phyloP scores from a whole-genome alignment of 2,888 invertebrate genomes.

The Tromatobia lineatoria region DNA sequence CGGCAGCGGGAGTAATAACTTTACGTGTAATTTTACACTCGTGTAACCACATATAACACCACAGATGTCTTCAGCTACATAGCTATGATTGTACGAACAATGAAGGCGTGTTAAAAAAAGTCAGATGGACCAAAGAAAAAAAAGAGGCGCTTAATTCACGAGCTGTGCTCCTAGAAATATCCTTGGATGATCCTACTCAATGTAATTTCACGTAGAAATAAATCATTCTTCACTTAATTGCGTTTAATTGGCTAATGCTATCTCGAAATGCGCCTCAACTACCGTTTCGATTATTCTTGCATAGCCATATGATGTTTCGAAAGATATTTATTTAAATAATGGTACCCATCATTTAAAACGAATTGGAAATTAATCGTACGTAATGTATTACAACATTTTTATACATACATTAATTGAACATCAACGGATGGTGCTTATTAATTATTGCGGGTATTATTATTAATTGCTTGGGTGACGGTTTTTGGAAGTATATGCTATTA shows the following conservation, averaged over 20 bases:
- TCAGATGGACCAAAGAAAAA: slow-evolving; percentile 9
- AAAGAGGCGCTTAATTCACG: not conserved
- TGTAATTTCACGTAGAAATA: slow-evolving; percentile 30
- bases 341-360: not conserved
- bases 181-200: slow-evolving; percentile 3
- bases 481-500: too few species aligned
- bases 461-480: too few species aligned
- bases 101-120: slow-evolving; percentile 25
- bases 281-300: not conserved
- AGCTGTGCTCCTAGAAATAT: slow-evolving; percentile 22
- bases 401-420: not conserved
- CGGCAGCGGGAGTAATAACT: slow-evolving; percentile 51
- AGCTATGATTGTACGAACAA: slow-evolving; percentile 14
- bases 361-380: not conserved
- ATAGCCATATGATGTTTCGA: not conserved
- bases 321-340: not conserved
- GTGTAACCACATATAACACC: slow-evolving; percentile 22
- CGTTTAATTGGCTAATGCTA: slow-evolving; percentile 21
- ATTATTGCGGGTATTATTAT: too few species aligned
- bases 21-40: slow-evolving; percentile 47
- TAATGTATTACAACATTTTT: not conserved
- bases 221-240: slow-evolving; percentile 43
- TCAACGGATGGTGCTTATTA: too few species aligned
- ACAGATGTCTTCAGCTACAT: slow-evolving; percentile 3
- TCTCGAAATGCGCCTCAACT: not conserved